These are phyloP conservation scores for Platycercus adscitus DNA, from an alignment of 2,113 vertebrate species.

Conservation along the genomic window DNA sequence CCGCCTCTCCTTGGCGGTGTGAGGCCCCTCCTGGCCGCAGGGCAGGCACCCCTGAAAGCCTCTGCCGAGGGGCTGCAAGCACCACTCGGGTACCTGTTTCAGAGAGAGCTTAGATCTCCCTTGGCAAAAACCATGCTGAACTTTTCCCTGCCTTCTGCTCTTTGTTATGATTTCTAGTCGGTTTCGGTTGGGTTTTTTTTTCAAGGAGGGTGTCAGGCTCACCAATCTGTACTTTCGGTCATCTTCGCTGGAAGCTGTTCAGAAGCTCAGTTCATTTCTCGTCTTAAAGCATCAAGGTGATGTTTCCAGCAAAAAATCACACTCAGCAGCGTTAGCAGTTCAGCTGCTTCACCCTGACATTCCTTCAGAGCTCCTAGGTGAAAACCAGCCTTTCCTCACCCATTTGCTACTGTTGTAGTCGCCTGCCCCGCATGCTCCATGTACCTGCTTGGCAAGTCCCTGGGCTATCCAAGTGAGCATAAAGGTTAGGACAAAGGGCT, in stretches of 20 bases:
- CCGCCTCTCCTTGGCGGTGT: background rate
- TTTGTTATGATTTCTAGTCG: background rate
- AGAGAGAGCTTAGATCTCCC: background rate
- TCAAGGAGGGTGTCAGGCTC: background rate
- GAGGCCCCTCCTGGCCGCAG: background rate
- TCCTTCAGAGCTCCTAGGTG: fast-evolving
- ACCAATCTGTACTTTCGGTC: background rate
- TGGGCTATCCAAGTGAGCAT: fast-evolving
- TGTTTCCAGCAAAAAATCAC: background rate
- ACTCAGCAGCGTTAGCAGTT: background rate
- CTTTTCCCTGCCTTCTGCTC: background rate
- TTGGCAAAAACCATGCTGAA: background rate
- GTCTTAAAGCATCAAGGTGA: background rate
- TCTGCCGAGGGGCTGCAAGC: fast-evolving
- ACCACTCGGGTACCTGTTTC: background rate
- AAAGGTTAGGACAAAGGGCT: background rate
- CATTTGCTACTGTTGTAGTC: background rate
- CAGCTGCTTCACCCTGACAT: background rate
- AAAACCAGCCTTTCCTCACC: background rate
- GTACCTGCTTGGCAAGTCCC: background rate
- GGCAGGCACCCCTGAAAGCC: fast-evolving
- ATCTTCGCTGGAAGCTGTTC: background rate
- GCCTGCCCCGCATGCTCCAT: background rate
- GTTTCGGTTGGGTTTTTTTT: background rate
- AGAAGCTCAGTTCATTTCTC: background rate